phyloP scores from a whole-genome alignment of 1,140 invertebrate genomes.

The Nilaparvata lugens region DNA sequence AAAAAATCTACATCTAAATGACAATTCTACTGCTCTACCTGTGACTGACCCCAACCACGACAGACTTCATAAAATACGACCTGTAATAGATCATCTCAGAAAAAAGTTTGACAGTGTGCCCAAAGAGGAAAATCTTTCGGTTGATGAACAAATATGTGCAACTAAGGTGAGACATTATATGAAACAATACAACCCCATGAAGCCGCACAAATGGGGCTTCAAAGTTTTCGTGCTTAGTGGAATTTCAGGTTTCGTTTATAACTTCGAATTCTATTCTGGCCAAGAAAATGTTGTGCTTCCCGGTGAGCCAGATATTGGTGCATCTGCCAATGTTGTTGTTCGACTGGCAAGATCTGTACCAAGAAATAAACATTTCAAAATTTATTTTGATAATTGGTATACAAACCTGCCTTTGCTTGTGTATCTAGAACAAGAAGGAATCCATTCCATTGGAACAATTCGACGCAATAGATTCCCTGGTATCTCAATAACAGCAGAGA shows the following conservation, averaged over 20 bases:
- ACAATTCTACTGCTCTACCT: slow-evolving; percentile 6
- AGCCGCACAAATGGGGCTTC: slow-evolving; percentile 26
- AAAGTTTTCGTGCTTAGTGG: slow-evolving; percentile 22
- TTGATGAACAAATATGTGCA: slow-evolving; percentile 18
- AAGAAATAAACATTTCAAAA: slow-evolving; percentile 11
- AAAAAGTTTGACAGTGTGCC: slow-evolving; percentile 2
- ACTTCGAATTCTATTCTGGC: slow-evolving; percentile 19
- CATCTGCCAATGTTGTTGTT: slow-evolving; percentile 21
- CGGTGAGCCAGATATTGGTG: slow-evolving; percentile 21
- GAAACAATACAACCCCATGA: slow-evolving; percentile 25
- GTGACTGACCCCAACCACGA: slow-evolving; percentile 1
- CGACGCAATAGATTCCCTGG: slow-evolving; percentile 21
- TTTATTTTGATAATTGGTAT: slow-evolving; percentile 30
- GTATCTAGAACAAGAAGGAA: slow-evolving; percentile 17
- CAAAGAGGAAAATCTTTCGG: slow-evolving; percentile 13
- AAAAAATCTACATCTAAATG: slow-evolving; percentile 16
- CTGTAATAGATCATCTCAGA: slow-evolving; percentile 9
- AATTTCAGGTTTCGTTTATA: slow-evolving; percentile 23
- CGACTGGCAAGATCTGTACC: slow-evolving; percentile 18
- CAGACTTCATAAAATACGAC: slow-evolving; percentile 15
- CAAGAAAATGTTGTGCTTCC: slow-evolving; percentile 11
- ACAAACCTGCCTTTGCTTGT: slow-evolving; percentile 16
- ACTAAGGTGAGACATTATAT: slow-evolving; percentile 12
- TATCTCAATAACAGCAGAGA: slow-evolving; percentile 20
- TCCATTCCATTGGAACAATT: slow-evolving; percentile 22